Evolutionary conservation across 1,140 invertebrate species (phyloP).

Genomic region (Pectinophora gossypiella): DNA sequence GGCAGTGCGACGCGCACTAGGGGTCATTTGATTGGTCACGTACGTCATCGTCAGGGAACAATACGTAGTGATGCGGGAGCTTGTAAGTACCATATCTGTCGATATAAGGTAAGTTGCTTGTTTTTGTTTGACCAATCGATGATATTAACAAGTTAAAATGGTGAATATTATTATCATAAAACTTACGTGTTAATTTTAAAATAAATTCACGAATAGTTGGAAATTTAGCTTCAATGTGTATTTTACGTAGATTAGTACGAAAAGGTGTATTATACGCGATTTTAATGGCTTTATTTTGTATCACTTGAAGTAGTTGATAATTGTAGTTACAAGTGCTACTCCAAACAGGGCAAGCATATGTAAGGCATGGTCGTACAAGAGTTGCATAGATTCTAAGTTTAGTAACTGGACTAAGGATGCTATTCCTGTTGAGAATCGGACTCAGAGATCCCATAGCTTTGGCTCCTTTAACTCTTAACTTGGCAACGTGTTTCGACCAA

Average conservation of each 20-base stretch:
- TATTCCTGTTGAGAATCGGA: neutral
- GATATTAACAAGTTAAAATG: neutral
- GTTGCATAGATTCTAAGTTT: neutral
- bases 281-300: conserved; percentile 2
- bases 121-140: neutral
- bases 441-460: neutral
- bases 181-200: conserved; percentile 4
- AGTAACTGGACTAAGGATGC: neutral
- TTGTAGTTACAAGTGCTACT: neutral
- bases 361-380: neutral
- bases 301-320: neutral
- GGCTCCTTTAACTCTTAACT: neutral
- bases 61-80: conserved; percentile 6
- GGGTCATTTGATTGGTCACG: too few relatives aligned
- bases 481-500: neutral
- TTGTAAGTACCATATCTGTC: neutral
- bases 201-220: neutral
- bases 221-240: neutral
- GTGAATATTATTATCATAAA: neutral
- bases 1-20: too few relatives aligned
- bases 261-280: conserved; percentile 1
- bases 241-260: neutral
- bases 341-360: neutral
- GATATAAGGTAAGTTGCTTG: neutral
- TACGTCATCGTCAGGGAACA: neutral